Evolutionary conservation across 2,797 vertebrate genomes (phyloP).

Genomic region (Craterocephalus amniculus): DNA sequence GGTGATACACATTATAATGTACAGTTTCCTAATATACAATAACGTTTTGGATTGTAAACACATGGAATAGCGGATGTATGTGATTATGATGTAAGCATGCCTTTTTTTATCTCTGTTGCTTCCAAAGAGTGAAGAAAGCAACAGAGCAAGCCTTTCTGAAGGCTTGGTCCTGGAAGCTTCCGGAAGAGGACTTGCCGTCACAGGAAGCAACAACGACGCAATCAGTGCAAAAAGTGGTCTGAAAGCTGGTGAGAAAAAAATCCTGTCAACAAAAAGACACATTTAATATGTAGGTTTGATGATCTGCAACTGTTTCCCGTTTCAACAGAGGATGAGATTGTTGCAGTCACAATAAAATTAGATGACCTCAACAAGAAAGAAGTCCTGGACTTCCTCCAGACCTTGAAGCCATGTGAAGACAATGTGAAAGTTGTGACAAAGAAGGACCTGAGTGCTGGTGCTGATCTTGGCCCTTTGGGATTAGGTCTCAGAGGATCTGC

Average conservation of each 20-base stretch:
- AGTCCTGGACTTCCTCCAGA: constrained; percentile 72
- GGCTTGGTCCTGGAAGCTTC: constrained; percentile 63
- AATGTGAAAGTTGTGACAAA: constrained; percentile 81
- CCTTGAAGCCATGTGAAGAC: constrained; percentile 79
- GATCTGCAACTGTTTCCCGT: not conserved
- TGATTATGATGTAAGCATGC: not conserved
- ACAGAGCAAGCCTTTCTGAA: constrained; percentile 53
- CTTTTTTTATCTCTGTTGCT: not conserved
- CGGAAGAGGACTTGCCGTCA: constrained; percentile 51
- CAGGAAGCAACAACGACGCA: constrained; percentile 54
- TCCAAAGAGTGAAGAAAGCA: constrained; percentile 57
- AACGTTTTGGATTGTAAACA: not conserved
- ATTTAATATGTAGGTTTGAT: not conserved
- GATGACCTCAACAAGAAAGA: constrained; percentile 79
- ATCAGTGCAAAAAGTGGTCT: constrained; percentile 55
- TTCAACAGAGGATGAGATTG: constrained; percentile 77
- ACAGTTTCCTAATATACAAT: not conserved
- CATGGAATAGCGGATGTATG: not conserved
- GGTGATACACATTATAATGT: not conserved
- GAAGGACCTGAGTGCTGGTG: constrained; percentile 52
- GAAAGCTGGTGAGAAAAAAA: constrained; percentile 58
- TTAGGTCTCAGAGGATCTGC: constrained; percentile 28
- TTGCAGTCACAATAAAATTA: constrained; percentile 82
- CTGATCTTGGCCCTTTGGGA: constrained; percentile 46
- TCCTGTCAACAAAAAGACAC: not conserved